Evolutionary conservation across 2,113 vertebrate genomes (phyloP), one percentile per base, ranked within the genome.

Genomic region (Thalassarche chlororhynchos): DNA sequence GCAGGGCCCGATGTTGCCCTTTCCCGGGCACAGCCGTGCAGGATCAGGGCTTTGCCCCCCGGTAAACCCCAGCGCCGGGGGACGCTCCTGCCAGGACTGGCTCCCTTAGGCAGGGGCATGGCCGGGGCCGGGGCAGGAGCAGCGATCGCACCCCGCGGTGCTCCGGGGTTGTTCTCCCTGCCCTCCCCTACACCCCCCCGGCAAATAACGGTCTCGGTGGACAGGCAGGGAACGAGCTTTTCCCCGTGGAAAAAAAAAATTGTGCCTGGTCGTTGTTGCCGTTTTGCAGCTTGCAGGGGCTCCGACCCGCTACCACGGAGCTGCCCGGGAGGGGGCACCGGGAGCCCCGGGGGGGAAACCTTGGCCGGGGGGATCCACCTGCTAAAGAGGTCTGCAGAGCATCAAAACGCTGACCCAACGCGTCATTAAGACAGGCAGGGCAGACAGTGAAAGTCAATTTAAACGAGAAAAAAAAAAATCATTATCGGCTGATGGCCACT

Each of bases 151-250:
- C 24, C 32, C 44, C 11, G 40, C 13, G 1, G 7, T 9, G 61
- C 71, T 49, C 18, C 19, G 10, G 29, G 4, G 2, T 14, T 31
- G 24, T 3, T 40, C 10, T 31, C 42, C 51, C 16, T 74, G 44
- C 46, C 32, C 26, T 52, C 15, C 49, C 2, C n/a, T 58, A 7
- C 61, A 55, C 2, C 9, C 7, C 4, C 17, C 18, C 12, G 20
- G 4, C 58, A 38, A 42, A 52, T 2, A 70, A 10, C 8, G 7
- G 18, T 15, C 47, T 12, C 60, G 21, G 32, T 0, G 1, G 47
- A 44, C 4, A 8, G 17, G 34, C 42, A 76, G n/a, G 40, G 42
- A 61, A 36, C 2, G 32, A 46, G 17, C 0, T 74, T 81, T 91
- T 51, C 20, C 58, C 16, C 2, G 15, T 4, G 42, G 4, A 2